Evolutionary conservation across 2,113 vertebrate species (phyloP).

Genomic region (Porphyrio hochstetteri): DNA sequence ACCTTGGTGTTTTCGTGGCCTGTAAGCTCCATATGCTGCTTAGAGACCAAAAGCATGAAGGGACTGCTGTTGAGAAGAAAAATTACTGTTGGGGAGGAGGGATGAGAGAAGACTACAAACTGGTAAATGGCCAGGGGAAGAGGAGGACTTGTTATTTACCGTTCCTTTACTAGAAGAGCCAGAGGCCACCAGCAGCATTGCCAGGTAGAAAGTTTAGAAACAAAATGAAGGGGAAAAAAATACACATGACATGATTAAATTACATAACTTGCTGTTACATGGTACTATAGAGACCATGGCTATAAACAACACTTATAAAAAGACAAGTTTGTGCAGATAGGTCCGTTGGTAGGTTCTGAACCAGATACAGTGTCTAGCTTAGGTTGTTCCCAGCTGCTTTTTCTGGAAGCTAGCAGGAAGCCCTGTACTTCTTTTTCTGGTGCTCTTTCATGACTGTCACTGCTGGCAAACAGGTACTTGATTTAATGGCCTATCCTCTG

Average conservation of each 20-base stretch:
- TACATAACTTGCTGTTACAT: accelerated
- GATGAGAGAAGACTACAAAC: neutral
- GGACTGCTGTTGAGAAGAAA: neutral
- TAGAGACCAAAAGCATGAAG: neutral
- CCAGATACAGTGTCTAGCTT: neutral
- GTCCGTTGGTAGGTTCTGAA: neutral
- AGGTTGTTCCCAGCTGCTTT: neutral
- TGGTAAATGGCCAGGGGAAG: neutral
- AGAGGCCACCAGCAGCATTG: no score
- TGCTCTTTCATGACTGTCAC: neutral
- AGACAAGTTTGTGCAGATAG: neutral
- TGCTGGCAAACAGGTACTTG: neutral
- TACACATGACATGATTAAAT: accelerated
- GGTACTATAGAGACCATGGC: neutral
- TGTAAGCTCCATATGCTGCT: accelerated
- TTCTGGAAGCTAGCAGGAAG: neutral
- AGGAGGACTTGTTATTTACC: neutral
- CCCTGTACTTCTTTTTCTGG: neutral
- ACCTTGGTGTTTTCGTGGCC: neutral
- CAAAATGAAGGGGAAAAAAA: neutral
- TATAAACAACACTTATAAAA: neutral
- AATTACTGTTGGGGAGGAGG: neutral
- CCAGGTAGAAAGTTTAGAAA: neutral
- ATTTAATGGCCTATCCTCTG: neutral
- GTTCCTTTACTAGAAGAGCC: neutral